phyloP scores from a whole-genome alignment of 2,888 invertebrate genomes.

The Caenorhabditis sp. region DNA sequence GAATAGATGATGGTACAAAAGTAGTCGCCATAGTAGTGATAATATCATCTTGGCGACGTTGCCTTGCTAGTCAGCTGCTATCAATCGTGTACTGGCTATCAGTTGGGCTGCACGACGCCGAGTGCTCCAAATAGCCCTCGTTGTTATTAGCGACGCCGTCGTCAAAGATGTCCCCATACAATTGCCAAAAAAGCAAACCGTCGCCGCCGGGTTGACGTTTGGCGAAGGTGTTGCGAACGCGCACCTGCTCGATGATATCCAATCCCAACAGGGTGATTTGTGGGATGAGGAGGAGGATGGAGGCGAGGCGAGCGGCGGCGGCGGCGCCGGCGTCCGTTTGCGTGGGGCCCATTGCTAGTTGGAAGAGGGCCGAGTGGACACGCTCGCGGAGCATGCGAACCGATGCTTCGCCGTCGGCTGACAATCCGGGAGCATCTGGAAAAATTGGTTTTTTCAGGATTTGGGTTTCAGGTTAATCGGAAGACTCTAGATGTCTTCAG shows the following conservation, averaged over 20 bases:
- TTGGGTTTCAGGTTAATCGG: not conserved
- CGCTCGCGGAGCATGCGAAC: slow-evolving; percentile 54
- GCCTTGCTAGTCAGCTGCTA: slow-evolving; percentile 42
- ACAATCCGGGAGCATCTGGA: slow-evolving; percentile 51
- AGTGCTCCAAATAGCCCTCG: slow-evolving; percentile 39
- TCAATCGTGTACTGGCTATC: slow-evolving; percentile 37
- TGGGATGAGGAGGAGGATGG: slow-evolving; percentile 61
- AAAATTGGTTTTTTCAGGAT: not conserved
- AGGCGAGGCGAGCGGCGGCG: slow-evolving; percentile 59
- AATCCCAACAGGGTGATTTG: slow-evolving; percentile 61
- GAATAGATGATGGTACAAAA: too few relatives aligned
- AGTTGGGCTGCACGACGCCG: slow-evolving; percentile 52
- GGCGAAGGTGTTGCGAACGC: slow-evolving; percentile 53
- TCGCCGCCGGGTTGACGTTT: slow-evolving; percentile 21
- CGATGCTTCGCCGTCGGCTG: slow-evolving; percentile 41
- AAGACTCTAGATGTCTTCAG: not conserved
- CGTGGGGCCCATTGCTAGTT: slow-evolving; percentile 33
- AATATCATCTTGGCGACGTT: slow-evolving; percentile 12
- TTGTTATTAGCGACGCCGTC: slow-evolving; percentile 18
- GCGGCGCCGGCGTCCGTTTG: slow-evolving; percentile 34
- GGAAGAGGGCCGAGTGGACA: slow-evolving; percentile 59
- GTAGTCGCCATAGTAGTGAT: not conserved
- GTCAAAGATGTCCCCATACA: slow-evolving; percentile 67
- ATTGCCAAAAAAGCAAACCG: slow-evolving; percentile 55
- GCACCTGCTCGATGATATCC: slow-evolving; percentile 62